Evolutionary conservation across 2,888 invertebrate genomes (phyloP).

Genomic region (Netelia melanura): DNA sequence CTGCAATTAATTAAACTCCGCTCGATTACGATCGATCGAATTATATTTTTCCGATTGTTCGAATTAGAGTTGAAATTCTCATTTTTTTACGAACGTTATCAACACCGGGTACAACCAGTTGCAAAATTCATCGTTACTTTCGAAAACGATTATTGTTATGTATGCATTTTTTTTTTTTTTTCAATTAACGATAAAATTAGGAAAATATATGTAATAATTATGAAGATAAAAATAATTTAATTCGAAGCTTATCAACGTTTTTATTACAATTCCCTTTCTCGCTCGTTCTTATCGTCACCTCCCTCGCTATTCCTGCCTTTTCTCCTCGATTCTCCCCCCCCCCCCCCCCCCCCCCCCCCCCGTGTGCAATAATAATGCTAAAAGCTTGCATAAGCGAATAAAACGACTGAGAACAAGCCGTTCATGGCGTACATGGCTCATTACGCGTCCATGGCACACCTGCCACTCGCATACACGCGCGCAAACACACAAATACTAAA

Average conservation of each 20-base stretch:
- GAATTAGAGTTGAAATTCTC: too few relatives aligned
- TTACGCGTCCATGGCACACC: constrained; percentile 55
- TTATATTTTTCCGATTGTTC: too few relatives aligned
- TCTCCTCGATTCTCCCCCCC: constrained; percentile 10
- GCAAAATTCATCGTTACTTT: background rate
- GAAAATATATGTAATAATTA: background rate
- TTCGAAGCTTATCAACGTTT: constrained; percentile 9
- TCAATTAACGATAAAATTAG: background rate
- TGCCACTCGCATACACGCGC: constrained; percentile 40
- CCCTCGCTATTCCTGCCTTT: background rate
- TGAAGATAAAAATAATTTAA: background rate
- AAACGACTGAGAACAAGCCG: constrained; percentile 36
- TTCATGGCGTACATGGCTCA: constrained; percentile 51
- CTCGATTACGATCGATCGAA: background rate
- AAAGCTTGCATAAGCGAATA: constrained; percentile 38
- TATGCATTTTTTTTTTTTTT: background rate
- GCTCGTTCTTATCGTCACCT: constrained; percentile 2
- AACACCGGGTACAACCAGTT: background rate
- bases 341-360: background rate
- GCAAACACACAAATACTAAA: background rate
- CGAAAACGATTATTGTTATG: background rate
- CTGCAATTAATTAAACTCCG: background rate
- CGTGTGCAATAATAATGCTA: constrained; percentile 25
- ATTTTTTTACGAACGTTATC: too few relatives aligned
- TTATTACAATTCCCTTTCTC: background rate